Evolutionary conservation across 2,888 invertebrate genomes (phyloP), one percentile per base, ranked within the genome.

Genomic region (Polydesmus complanatus): DNA sequence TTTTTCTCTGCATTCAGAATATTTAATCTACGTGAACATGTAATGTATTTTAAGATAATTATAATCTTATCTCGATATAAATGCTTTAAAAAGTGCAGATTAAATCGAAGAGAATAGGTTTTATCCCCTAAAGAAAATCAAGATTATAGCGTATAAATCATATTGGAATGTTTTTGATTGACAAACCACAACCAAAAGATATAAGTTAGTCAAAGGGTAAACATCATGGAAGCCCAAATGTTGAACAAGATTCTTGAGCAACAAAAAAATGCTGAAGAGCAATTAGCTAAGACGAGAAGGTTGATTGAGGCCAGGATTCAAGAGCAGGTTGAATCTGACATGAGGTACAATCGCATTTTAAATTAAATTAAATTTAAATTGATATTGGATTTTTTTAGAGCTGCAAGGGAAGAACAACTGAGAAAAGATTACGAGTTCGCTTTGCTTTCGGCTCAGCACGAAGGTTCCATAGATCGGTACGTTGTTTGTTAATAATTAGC

Each of bases 361-460:
- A n/a, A n/a, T n/a, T 51, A 23, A 25, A 50, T 51, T n/a, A 14
- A 51, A 21, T 27, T 21, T 37, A 5, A 37, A 37, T 37, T 37
- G n/a, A n/a, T n/a, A n/a, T n/a, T n/a, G n/a, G n/a, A 2, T 22
- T 27, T 56, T 60, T 61, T 18, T 52, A 63, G 63, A 26, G 54
- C 62, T 58, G 55, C 52, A 11, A 61, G 23, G 11, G 61, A 62
- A 68, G 94, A 96, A 71, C 95, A 96, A 75, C 96, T 97, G 73
- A 80, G 91, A 63, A 81, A 93, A 64, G 97, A 97, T 76, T 87
- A 91, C 73, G 94, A 96, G 71, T 78, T 97, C 77, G 96, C 96
- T 0, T 78, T 93, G 54, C 80, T 95, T 63, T 78, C 97, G 62
- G 95, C 94, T n/a, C 84, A 85, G 70, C 95, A 78, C 66, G 73